Percentiles rank a stretch among this genome's conserved stretches.
phyloP scores from a whole-genome alignment of 2,888 invertebrate genomes.

The Cheiracanthium punctorium region DNA sequence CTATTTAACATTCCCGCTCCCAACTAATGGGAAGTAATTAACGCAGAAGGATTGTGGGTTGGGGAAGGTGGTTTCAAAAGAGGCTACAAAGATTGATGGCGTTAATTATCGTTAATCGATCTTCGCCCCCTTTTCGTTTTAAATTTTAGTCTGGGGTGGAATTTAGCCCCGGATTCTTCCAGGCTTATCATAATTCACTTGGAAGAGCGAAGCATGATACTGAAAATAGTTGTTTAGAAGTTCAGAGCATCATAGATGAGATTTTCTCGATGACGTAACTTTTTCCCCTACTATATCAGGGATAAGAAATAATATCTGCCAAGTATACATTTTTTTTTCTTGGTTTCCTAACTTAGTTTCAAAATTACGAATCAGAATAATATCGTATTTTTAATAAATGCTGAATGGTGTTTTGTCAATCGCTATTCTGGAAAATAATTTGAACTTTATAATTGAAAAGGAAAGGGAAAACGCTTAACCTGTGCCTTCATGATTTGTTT shows the following conservation, averaged over 20 bases:
- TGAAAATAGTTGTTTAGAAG: constrained; percentile 39
- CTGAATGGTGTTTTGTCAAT: no score
- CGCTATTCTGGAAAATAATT: no score
- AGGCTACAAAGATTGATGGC: constrained; percentile 64
- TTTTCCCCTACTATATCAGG: no score
- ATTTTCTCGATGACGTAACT: no score
- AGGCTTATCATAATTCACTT: constrained; percentile 58
- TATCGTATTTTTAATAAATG: no score
- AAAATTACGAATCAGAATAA: no score
- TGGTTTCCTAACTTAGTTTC: no score
- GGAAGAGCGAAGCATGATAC: background rate
- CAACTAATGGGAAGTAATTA: constrained; percentile 63
- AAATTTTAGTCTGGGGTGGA: constrained; percentile 56
- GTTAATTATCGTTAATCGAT: constrained; percentile 67
- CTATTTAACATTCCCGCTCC: constrained; percentile 64
- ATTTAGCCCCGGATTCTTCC: constrained; percentile 45
- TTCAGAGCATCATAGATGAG: background rate
- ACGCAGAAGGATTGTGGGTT: constrained; percentile 23
- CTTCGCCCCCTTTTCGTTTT: constrained; percentile 17
- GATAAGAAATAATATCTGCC: no score
- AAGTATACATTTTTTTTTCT: no score
- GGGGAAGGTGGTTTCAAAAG: constrained; percentile 42
- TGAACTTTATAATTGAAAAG: no score
- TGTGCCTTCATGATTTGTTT: no score
- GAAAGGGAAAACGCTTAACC: no score